A percentile compares a stretch with the other conserved stretches of the same genome.
These are phyloP conservation scores for Leistus spinibarbis DNA, from an alignment of 2,888 invertebrate species.

Conservation along the genomic window DNA sequence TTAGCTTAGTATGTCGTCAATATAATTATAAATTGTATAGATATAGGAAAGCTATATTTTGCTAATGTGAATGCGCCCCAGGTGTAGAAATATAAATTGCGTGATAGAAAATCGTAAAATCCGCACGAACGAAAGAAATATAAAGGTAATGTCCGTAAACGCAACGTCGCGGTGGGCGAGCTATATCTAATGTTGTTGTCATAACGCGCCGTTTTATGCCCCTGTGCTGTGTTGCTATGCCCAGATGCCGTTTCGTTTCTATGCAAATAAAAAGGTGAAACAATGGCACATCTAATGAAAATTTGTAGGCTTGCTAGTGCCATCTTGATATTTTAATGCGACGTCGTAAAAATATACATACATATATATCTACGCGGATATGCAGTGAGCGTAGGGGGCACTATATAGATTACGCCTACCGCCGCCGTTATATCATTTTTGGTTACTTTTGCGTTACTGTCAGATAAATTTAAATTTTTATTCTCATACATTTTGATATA, in stretches of 20 bases:
- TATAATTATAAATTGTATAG: not conserved
- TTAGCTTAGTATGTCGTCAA: too few species aligned
- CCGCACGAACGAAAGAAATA: not conserved
- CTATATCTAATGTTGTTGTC: not conserved
- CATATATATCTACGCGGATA: not conserved
- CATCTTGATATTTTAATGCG: not conserved
- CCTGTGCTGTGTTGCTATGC: not conserved
- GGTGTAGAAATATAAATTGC: not conserved
- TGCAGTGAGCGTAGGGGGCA: not conserved
- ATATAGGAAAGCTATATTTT: not conserved
- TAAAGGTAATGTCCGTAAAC: not conserved
- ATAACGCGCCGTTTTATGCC: not conserved
- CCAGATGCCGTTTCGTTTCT: conserved; percentile 15
- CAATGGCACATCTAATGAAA: conserved; percentile 35
- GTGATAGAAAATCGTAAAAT: not conserved
- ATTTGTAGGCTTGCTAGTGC: conserved; percentile 23
- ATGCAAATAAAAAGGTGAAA: conserved; percentile 36
- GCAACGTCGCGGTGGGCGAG: too few species aligned
- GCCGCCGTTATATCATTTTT: not conserved
- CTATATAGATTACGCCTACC: not conserved
- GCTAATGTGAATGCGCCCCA: too few species aligned
- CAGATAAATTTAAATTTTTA: too few species aligned
- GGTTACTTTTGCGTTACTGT: not conserved
- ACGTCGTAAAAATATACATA: not conserved
- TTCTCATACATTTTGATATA: too few species aligned